Base-by-base conservation (phyloP, 2,113 vertebrate genomes). In the Solea solea region DNA sequence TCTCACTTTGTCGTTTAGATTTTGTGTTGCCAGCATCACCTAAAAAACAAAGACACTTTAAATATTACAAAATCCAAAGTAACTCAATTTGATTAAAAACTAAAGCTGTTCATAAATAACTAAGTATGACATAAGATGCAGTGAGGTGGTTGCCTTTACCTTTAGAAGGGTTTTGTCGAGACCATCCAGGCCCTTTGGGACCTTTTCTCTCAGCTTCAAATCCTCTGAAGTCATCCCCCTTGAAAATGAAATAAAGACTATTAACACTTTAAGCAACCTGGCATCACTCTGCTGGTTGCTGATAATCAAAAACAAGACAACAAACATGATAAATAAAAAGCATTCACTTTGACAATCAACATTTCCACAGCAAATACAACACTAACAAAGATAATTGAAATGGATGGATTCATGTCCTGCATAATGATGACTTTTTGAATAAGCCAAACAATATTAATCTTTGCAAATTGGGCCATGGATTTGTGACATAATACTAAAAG, bases 211-310 rank as follows among this genome's bases (percentile, higher is more conserved):
- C 93, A 76, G 91, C 89, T 84, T 91, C 94, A 93, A 97, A 97
- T 78, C 95, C 96, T 93, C 80, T 89, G 86, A 96, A 96, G 74
- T 94, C 94, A 70, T 95, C 95, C 76, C 95, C 93, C 93, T 94
- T 76, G 8, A 76, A 82, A 89, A 78, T 65, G 13, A 80, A 86
- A 74, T 80, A 41, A 44, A 89, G 53, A 53, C 13, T 57, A 88
- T 86, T 87, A 91, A 56, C 8, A 69, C 9, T 34, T 45, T 8
- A 56, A 58, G 9, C n/a, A 55, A 39, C 8, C 15, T 15, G 53
- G 51, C 2, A 68, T 5, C 12, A 13, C 0, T 54, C 34, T 58
- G 9, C 10, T 65, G 16, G 44, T 46, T 42, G 51, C 10, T 61
- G 14, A 14, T 15, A 42, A 59, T 28, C 7, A 79, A 2, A 2